A percentile compares a stretch with the other conserved stretches of the same genome.
These are phyloP conservation scores for Acropora tenuis DNA, from an alignment of 64 coral and sea anemone genomes.

Conservation along the genomic window DNA sequence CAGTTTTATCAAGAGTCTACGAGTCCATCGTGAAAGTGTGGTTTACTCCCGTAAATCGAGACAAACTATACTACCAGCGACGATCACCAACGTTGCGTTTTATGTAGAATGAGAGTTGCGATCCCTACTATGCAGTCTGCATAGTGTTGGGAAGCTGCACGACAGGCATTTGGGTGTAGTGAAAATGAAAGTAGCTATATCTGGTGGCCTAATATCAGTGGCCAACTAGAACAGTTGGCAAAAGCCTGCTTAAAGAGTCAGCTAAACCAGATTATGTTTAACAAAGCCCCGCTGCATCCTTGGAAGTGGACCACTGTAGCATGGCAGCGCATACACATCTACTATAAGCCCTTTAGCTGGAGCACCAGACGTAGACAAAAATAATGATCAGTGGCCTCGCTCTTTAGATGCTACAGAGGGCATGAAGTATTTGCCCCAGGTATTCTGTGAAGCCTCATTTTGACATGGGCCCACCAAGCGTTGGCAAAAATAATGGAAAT, in stretches of 20 bases:
- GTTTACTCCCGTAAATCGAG: constrained; percentile 5
- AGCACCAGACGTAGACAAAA: no score
- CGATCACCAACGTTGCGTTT: constrained; percentile 37
- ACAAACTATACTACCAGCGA: constrained; percentile 14
- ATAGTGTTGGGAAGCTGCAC: constrained; percentile 53
- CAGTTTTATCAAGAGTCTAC: constrained; percentile 11
- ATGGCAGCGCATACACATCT: no score
- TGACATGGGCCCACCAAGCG: no score
- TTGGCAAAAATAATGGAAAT: no score
- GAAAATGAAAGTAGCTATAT: constrained; percentile 63
- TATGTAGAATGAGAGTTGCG: constrained; percentile 51
- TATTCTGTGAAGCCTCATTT: no score
- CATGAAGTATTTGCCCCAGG: no score
- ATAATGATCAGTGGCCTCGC: no score
- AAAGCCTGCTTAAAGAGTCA: constrained; percentile 45
- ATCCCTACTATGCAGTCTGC: constrained; percentile 23
- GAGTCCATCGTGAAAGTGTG: constrained; percentile 42
- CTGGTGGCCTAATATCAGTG: constrained; percentile 63
- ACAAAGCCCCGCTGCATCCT: no score
- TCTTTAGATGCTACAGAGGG: no score
- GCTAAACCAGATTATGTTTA: background rate
- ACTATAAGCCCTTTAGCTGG: no score
- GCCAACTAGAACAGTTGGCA: constrained; percentile 44
- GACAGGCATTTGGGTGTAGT: constrained; percentile 64
- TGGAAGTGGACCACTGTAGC: no score